Percentiles rank a stretch among this genome's conserved stretches.
Conservation (phyloP, 2,113 vertebrate species). For the Pseudorhombus dupliciocellatus region DNA sequence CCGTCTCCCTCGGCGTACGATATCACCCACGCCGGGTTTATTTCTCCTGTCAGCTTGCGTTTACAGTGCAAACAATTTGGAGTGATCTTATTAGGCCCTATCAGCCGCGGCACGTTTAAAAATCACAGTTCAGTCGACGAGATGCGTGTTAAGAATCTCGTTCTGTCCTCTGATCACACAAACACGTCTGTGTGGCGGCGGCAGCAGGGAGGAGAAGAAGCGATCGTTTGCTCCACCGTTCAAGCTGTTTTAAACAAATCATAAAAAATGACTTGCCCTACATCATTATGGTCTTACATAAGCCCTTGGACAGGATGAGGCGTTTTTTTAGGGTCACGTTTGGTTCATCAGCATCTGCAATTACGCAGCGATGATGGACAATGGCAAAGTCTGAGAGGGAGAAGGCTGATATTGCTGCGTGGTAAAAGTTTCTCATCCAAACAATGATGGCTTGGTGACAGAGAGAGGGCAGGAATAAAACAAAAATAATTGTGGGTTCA, state of each 20-base stretch:
- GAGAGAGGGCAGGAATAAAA: conserved; percentile 8
- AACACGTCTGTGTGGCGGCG: conserved; percentile 36
- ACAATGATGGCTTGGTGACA: conserved; percentile 18
- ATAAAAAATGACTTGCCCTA: conserved; percentile 1
- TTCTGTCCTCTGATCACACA: conserved; percentile 60
- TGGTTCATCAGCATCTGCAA: background rate
- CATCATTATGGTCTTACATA: conserved; percentile 4
- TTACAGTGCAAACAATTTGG: conserved; percentile 63
- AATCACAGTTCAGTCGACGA: conserved; percentile 62
- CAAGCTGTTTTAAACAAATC: conserved; percentile 15
- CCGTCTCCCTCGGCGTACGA: conserved; percentile 13
- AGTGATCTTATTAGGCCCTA: conserved; percentile 61
- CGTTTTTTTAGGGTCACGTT: background rate
- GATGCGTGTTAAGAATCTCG: conserved; percentile 21
- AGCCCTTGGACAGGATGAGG: background rate
- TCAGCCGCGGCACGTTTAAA: conserved; percentile 65
- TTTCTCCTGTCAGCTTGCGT: conserved; percentile 65
- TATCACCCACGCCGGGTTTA: conserved; percentile 45
- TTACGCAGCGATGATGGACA: background rate
- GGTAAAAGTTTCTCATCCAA: conserved; percentile 10
- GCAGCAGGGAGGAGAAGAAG: conserved; percentile 29
- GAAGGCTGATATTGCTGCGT: background rate
- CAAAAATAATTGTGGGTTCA: conserved; percentile 46
- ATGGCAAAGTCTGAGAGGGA: background rate
- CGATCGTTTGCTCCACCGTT: conserved; percentile 16